These are phyloP conservation scores for Scaptomyza graminum DNA, from an alignment of 1,140 invertebrate genomes.

Conservation along the genomic window DNA sequence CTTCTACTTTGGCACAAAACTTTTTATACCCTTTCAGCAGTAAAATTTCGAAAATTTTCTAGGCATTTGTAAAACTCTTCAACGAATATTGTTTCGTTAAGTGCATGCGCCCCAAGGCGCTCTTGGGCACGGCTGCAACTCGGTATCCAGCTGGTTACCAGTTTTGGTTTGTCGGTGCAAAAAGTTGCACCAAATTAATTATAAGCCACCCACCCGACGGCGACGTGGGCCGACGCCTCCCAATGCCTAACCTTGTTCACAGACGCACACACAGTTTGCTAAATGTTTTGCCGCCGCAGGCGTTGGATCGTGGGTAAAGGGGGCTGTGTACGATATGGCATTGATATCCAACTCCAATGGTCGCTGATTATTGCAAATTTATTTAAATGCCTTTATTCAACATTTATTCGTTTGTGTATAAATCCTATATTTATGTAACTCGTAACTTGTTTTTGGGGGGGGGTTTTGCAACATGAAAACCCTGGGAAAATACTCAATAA, in stretches of 20 bases:
- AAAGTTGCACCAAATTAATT: conserved; percentile 81
- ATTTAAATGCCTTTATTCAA: conserved; percentile 69
- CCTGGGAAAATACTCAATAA: conserved; percentile 55
- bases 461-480: conserved; percentile 37
- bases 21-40: too few relatives aligned
- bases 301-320: not conserved
- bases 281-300: conserved; percentile 55
- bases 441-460: not conserved
- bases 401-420: too few relatives aligned
- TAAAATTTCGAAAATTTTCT: too few relatives aligned
- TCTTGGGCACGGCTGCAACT: conserved; percentile 27
- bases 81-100: not conserved
- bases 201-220: conserved; percentile 73
- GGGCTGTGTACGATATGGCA: conserved; percentile 20
- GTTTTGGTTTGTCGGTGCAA: conserved; percentile 53
- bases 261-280: conserved; percentile 59
- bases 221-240: conserved; percentile 71
- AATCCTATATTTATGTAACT: conserved; percentile 25
- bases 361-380: conserved; percentile 49
- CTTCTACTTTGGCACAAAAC: too few relatives aligned
- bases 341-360: conserved; percentile 25
- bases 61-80: too few relatives aligned
- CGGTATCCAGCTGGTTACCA: conserved; percentile 12
- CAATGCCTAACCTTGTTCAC: conserved; percentile 76
- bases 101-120: conserved; percentile 26